phyloP scores from a whole-genome alignment of 1,140 invertebrate species.

The Tyrophagus putrescentiae region DNA sequence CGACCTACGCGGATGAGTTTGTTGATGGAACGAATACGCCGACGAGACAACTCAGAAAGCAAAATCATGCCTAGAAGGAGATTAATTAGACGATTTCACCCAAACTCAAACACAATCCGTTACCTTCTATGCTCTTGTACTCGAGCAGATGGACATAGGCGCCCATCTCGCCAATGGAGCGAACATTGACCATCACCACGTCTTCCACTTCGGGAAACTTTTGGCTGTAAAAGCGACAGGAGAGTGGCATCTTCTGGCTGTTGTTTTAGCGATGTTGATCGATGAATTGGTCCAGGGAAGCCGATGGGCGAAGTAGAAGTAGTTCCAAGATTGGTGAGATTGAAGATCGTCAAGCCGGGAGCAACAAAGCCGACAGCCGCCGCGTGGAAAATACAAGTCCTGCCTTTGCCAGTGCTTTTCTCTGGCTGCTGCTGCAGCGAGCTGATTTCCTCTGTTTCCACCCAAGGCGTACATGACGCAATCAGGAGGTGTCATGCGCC shows the following conservation, averaged over 20 bases:
- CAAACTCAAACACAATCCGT: conserved; percentile 5
- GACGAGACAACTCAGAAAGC: conserved; percentile 80
- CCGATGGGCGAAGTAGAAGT: too few relatives aligned
- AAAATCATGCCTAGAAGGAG: conserved; percentile 38
- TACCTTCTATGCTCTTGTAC: conserved; percentile 98
- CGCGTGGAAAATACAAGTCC: too few relatives aligned
- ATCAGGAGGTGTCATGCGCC: too few relatives aligned
- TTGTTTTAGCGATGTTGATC: too few relatives aligned
- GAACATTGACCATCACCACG: conserved; percentile 98
- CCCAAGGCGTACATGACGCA: too few relatives aligned
- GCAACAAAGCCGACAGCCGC: too few relatives aligned
- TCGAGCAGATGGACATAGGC: conserved; percentile 95
- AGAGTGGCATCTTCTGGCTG: conserved; percentile 41
- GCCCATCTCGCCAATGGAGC: conserved; percentile 97
- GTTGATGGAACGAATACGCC: conserved; percentile 97
- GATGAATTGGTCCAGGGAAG: too few relatives aligned
- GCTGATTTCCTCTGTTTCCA: too few relatives aligned
- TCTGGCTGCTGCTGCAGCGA: too few relatives aligned
- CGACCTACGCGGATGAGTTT: conserved; percentile 96
- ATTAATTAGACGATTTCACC: background rate
- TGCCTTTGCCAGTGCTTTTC: too few relatives aligned
- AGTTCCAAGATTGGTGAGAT: too few relatives aligned
- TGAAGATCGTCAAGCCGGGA: too few relatives aligned
- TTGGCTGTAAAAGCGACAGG: conserved; percentile 93
- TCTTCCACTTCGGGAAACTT: conserved; percentile 97